A percentile compares a stretch with the other conserved stretches of the same genome.
phyloP scores from a whole-genome alignment of 2,113 vertebrate genomes.

The Xiphorhynchus elegans region DNA sequence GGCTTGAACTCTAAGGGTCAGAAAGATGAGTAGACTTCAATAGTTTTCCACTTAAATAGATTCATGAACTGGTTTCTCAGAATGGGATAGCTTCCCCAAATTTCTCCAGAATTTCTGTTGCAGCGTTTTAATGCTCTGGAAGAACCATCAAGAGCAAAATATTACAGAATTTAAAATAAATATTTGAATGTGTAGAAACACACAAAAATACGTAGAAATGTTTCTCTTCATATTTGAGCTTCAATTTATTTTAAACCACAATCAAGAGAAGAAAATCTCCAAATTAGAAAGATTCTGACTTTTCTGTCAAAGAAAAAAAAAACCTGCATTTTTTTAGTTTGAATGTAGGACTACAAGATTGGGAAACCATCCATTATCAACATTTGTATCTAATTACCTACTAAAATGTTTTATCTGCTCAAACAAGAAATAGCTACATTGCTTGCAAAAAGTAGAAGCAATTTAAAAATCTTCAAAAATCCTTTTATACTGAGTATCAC shows the following conservation, averaged over 20 bases:
- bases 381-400: neutral
- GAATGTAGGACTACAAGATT: neutral
- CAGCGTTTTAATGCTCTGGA: neutral
- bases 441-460: neutral
- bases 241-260: neutral
- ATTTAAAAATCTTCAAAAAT: neutral
- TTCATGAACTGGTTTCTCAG: neutral
- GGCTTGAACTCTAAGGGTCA: neutral
- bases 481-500: neutral
- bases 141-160: neutral
- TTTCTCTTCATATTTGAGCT: neutral
- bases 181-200: neutral
- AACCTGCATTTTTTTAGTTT: neutral
- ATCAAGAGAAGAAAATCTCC: neutral
- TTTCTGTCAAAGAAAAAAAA: conserved; percentile 1
- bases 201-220: neutral
- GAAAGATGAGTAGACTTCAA: neutral
- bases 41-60: neutral
- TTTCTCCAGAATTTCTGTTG: neutral
- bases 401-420: neutral
- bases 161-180: neutral
- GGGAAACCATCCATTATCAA: neutral
- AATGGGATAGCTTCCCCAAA: neutral
- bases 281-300: neutral
- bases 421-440: neutral